A percentile compares a stretch with the other conserved stretches of the same genome.
Evolutionary conservation across 2,888 invertebrate genomes (phyloP).

Genomic region (Ophonus ardosiacus): DNA sequence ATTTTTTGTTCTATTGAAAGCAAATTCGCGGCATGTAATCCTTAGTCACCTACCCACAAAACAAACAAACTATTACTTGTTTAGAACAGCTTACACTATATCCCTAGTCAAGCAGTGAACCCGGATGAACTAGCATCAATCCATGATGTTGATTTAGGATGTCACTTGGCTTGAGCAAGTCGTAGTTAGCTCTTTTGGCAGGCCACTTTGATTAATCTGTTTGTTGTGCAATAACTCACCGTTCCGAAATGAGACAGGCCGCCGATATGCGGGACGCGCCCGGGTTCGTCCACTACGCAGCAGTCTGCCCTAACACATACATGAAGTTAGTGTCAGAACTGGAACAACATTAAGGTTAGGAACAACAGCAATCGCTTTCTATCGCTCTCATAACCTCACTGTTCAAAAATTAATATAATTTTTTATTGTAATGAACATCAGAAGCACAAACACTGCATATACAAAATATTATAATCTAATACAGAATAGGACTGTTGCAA

Average conservation of each 20-base stretch:
- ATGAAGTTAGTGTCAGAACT: constrained; percentile 23
- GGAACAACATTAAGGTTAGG: not conserved
- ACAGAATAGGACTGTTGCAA: no score
- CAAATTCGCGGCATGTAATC: not conserved
- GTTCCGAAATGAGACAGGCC: constrained; percentile 82
- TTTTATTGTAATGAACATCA: no score
- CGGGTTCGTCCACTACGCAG: constrained; percentile 81
- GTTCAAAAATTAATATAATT: no score
- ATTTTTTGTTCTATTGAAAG: not conserved
- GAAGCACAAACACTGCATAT: no score
- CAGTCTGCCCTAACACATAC: constrained; percentile 80
- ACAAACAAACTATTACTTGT: not conserved
- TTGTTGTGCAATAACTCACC: constrained; percentile 74
- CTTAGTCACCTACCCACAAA: not conserved
- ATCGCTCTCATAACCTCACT: not conserved
- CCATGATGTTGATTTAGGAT: constrained; percentile 43
- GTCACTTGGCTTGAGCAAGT: not conserved
- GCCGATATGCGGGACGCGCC: constrained; percentile 79
- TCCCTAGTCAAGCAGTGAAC: not conserved
- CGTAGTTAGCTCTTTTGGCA: constrained; percentile 40
- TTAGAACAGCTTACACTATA: not conserved
- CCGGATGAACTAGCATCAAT: constrained; percentile 9
- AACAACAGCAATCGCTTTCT: not conserved
- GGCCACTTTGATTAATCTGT: constrained; percentile 41
- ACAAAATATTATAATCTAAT: no score